Evolutionary conservation across 2,888 invertebrate genomes (phyloP).

Genomic region (Quadroppia sp.): DNA sequence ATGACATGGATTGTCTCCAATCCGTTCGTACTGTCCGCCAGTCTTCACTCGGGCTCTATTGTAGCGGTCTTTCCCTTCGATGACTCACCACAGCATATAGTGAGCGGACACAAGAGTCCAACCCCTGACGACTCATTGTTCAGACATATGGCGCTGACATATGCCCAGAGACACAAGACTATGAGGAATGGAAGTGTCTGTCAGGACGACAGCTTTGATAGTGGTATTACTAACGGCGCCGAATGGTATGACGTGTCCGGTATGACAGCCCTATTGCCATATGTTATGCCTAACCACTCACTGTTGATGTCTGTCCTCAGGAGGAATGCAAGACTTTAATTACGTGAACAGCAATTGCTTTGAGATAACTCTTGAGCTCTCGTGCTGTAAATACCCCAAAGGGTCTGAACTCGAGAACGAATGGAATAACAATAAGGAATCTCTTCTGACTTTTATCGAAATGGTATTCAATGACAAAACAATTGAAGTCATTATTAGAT

Average conservation of each 20-base stretch:
- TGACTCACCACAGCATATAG: conserved; percentile 48
- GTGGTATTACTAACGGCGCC: conserved; percentile 87
- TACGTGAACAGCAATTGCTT: conserved; percentile 58
- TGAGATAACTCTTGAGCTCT: conserved; percentile 59
- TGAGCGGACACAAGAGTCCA: conserved; percentile 57
- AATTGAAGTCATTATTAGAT: background rate
- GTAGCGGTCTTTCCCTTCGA: conserved; percentile 60
- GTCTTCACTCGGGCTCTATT: conserved; percentile 55
- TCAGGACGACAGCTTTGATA: conserved; percentile 64
- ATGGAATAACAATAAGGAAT: conserved; percentile 57
- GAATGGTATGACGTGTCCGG: conserved; percentile 78
- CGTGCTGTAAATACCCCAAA: conserved; percentile 57
- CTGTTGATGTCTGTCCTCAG: conserved; percentile 48
- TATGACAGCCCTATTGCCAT: conserved; percentile 55
- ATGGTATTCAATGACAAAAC: conserved; percentile 51
- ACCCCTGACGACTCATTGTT: conserved; percentile 80
- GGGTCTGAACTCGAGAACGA: conserved; percentile 52
- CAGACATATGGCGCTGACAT: conserved; percentile 68
- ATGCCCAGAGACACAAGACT: conserved; percentile 67
- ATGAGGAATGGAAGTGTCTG: conserved; percentile 69
- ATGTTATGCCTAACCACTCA: background rate
- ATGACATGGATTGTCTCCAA: conserved; percentile 53
- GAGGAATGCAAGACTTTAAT: conserved; percentile 60
- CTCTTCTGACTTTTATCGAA: conserved; percentile 56
- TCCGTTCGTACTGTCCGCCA: conserved; percentile 54